phyloP scores from a whole-genome alignment of 2,113 vertebrate species.

The Ammodytes dubius region DNA sequence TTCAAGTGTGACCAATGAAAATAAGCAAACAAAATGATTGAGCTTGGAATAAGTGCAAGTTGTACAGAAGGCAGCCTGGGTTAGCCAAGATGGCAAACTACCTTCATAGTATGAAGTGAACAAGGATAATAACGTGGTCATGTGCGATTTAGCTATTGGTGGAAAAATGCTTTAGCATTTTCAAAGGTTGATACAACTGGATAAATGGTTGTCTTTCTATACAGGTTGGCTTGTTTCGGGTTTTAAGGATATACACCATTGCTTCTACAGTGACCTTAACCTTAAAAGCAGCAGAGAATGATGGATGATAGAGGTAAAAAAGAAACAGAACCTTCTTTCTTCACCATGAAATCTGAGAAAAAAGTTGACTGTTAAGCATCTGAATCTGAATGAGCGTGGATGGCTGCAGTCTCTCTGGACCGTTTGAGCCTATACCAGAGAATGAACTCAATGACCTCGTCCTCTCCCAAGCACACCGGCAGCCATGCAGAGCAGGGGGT shows the following conservation, averaged over 20 bases:
- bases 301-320: fast-evolving
- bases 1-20: neutral
- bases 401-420: slow-evolving; percentile 1
- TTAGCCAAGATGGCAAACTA: too few relatives aligned
- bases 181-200: too few relatives aligned
- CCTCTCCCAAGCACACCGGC: slow-evolving; percentile 22
- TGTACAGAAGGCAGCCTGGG: too few relatives aligned
- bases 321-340: neutral
- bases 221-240: neutral
- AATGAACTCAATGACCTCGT: slow-evolving; percentile 29
- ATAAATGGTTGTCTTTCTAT: neutral
- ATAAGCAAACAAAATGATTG: neutral
- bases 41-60: neutral
- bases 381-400: neutral
- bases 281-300: neutral
- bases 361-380: neutral
- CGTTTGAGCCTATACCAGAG: neutral
- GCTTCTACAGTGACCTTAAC: neutral
- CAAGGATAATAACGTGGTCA: too few relatives aligned
- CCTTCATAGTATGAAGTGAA: too few relatives aligned
- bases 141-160: too few relatives aligned
- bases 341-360: neutral
- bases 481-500: slow-evolving; percentile 30
- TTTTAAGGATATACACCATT: neutral
- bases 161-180: too few relatives aligned